Percentiles rank a stretch among this genome's conserved stretches.
These are phyloP conservation scores for Chionis minor DNA, from an alignment of 2,113 vertebrate species.

Conservation along the genomic window DNA sequence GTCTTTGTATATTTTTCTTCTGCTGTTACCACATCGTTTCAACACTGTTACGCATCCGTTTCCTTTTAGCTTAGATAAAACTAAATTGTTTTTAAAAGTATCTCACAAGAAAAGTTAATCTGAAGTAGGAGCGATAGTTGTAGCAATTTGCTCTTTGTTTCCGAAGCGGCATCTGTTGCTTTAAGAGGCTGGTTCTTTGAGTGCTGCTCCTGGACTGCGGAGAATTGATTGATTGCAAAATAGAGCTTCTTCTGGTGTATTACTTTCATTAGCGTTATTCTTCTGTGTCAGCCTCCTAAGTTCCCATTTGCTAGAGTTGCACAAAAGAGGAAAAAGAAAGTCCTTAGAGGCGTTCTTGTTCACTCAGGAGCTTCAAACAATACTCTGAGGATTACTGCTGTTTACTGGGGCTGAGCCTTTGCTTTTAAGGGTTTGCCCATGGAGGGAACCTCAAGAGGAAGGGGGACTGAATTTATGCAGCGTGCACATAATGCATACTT, in stretches of 20 bases:
- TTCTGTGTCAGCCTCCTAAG: background rate
- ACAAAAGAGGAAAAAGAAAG: background rate
- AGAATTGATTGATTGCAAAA: background rate
- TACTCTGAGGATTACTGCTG: background rate
- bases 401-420: background rate
- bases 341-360: background rate
- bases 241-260: background rate
- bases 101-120: background rate
- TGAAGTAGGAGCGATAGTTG: background rate
- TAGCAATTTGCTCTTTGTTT: background rate
- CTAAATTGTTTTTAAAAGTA: background rate
- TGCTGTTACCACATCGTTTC: background rate
- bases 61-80: background rate
- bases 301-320: background rate
- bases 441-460: background rate
- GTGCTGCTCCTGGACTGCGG: background rate
- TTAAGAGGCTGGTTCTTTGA: background rate
- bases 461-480: background rate
- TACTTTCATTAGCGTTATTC: background rate
- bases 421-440: background rate
- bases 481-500: background rate
- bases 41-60: background rate
- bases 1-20: conserved; percentile 4
- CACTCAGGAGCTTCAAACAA: background rate
- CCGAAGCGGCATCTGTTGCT: background rate